phyloP scores from a whole-genome alignment of 2,797 vertebrate genomes.

The Schizothorax lantsangensis region DNA sequence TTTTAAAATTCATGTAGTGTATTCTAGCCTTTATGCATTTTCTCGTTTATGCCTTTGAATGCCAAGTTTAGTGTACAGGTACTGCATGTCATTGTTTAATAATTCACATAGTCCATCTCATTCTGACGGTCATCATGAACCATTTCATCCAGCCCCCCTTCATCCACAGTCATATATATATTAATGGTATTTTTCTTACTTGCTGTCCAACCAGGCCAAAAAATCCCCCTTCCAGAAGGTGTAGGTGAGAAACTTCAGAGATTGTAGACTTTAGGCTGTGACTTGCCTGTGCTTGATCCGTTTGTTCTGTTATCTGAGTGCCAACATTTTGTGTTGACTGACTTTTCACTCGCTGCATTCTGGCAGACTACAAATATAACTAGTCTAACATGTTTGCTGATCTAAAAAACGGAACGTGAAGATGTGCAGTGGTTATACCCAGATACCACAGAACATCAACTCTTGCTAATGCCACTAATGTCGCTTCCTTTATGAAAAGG shows the following conservation, averaged over 20 bases:
- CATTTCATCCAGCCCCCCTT: constrained; percentile 25
- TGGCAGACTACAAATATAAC: constrained; percentile 43
- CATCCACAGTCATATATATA: constrained; percentile 62
- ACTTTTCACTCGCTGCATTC: constrained; percentile 58
- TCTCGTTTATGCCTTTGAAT: background rate
- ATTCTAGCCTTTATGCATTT: background rate
- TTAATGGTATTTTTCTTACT: constrained; percentile 72
- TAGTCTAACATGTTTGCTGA: background rate
- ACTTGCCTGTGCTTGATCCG: constrained; percentile 65
- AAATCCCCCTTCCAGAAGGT: constrained; percentile 84
- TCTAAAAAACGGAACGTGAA: background rate
- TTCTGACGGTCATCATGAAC: constrained; percentile 15
- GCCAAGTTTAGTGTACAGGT: background rate
- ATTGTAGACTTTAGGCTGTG: constrained; percentile 65
- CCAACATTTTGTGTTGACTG: constrained; percentile 61
- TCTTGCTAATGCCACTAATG: constrained; percentile 19
- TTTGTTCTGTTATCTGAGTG: constrained; percentile 66
- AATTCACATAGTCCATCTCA: constrained; percentile 7
- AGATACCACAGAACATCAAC: background rate
- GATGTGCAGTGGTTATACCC: background rate
- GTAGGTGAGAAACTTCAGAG: constrained; percentile 79
- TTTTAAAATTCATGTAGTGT: background rate
- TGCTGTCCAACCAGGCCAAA: constrained; percentile 82
- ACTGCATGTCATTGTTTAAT: background rate
- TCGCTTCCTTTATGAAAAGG: constrained; percentile 35